Evolutionary conservation across 2,113 vertebrate species (phyloP).

Genomic region (Myrmecobius fasciatus): DNA sequence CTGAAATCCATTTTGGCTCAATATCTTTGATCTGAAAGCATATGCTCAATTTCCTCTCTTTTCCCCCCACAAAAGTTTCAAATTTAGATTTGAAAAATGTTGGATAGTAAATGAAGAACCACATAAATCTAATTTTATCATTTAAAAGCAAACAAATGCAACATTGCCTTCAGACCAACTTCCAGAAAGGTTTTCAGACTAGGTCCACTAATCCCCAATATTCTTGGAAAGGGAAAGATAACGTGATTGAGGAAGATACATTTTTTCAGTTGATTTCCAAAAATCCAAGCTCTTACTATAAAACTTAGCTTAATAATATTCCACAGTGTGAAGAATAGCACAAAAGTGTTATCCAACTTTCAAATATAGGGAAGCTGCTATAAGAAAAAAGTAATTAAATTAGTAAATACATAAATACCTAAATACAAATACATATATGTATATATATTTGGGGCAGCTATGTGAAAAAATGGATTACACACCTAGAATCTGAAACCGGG

Average conservation of each 20-base stretch:
- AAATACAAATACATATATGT: too few relatives aligned
- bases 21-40: neutral
- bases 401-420: constrained; percentile 26
- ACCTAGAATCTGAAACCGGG: too few relatives aligned
- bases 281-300: neutral
- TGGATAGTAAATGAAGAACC: neutral
- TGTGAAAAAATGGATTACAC: too few relatives aligned
- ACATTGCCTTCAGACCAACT: neutral
- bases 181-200: neutral
- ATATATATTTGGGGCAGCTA: too few relatives aligned
- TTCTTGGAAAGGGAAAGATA: constrained; percentile 8
- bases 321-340: constrained; percentile 9
- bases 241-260: neutral
- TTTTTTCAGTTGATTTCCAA: neutral
- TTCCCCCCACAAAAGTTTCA: neutral
- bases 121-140: neutral
- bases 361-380: constrained; percentile 8
- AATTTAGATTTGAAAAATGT: neutral
- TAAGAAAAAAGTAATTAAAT: neutral
- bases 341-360: neutral
- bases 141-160: constrained; percentile 2
- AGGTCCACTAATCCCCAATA: neutral
- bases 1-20: neutral
- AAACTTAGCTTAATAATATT: neutral
- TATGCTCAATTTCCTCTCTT: neutral